Evolutionary conservation across 2,113 vertebrate genomes (phyloP).

Genomic region (Acrocephalus arundinaceus): DNA sequence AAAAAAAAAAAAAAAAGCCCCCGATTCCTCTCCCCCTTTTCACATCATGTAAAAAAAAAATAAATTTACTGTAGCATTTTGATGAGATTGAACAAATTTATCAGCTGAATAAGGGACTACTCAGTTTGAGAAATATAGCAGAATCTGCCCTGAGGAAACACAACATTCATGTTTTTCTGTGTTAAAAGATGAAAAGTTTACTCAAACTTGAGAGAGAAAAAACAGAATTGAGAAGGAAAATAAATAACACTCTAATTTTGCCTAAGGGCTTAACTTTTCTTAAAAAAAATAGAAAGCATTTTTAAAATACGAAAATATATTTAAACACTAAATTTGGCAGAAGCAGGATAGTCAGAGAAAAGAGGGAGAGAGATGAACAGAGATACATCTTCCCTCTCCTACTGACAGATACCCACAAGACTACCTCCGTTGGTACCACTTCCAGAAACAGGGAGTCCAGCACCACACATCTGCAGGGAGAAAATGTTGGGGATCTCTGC

Average conservation of each 20-base stretch:
- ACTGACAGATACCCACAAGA: constrained; percentile 88
- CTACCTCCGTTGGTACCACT: constrained; percentile 85
- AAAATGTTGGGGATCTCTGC: constrained; percentile 88
- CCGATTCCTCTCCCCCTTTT: constrained; percentile 43
- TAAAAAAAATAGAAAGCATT: background rate
- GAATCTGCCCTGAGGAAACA: background rate
- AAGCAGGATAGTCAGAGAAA: background rate
- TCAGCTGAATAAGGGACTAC: background rate
- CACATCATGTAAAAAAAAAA: background rate
- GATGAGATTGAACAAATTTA: background rate
- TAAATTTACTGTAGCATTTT: background rate
- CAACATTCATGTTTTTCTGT: background rate
- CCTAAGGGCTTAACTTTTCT: background rate
- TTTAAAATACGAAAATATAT: background rate
- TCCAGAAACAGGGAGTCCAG: constrained; percentile 79
- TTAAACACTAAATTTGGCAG: background rate
- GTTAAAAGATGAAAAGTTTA: background rate
- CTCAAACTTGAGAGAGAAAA: background rate
- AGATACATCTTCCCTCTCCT: constrained; percentile 52
- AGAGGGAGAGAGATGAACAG: constrained; percentile 22
- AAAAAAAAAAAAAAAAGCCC: background rate
- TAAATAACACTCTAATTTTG: background rate
- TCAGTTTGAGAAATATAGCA: background rate
- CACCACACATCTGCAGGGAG: constrained; percentile 98
- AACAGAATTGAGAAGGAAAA: background rate